A percentile compares a stretch with the other conserved stretches of the same genome.
These are phyloP conservation scores for Leptothorax acervorum DNA, from an alignment of 2,888 invertebrate species.

Conservation along the genomic window DNA sequence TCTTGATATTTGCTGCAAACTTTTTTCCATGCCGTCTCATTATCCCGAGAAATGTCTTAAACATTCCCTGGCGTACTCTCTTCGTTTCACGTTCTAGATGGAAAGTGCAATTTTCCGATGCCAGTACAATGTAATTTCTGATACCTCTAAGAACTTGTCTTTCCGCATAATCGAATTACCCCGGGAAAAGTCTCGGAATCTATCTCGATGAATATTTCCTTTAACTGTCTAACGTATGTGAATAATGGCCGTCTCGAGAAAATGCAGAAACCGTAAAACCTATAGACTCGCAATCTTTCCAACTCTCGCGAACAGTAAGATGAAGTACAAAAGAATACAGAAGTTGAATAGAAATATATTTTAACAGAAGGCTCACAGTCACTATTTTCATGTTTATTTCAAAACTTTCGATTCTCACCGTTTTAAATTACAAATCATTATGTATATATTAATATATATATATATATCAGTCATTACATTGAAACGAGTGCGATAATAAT, in stretches of 20 bases:
- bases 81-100: slow-evolving; percentile 29
- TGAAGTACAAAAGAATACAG: slow-evolving; percentile 19
- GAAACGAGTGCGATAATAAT: background rate
- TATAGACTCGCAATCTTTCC: slow-evolving; percentile 20
- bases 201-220: slow-evolving; percentile 42
- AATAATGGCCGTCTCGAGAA: slow-evolving; percentile 31
- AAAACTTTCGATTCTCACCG: background rate
- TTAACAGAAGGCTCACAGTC: slow-evolving; percentile 29
- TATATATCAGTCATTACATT: slow-evolving; percentile 7
- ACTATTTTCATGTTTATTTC: slow-evolving; percentile 29
- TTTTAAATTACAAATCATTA: slow-evolving; percentile 2
- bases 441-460: background rate
- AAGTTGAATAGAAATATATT: slow-evolving; percentile 48
- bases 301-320: slow-evolving; percentile 29
- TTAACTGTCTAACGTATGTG: slow-evolving; percentile 38
- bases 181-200: slow-evolving; percentile 16
- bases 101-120: slow-evolving; percentile 42
- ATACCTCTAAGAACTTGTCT: slow-evolving; percentile 47
- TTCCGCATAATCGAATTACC: slow-evolving; percentile 47
- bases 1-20: slow-evolving; percentile 42
- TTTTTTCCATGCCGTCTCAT: slow-evolving; percentile 47
- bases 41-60: slow-evolving; percentile 46
- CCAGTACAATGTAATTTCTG: slow-evolving; percentile 40
- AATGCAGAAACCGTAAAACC: slow-evolving; percentile 22
- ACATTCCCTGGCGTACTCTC: slow-evolving; percentile 26